phyloP scores from a whole-genome alignment of 1,140 invertebrate genomes.

The Anagrus nilaparvatae region DNA sequence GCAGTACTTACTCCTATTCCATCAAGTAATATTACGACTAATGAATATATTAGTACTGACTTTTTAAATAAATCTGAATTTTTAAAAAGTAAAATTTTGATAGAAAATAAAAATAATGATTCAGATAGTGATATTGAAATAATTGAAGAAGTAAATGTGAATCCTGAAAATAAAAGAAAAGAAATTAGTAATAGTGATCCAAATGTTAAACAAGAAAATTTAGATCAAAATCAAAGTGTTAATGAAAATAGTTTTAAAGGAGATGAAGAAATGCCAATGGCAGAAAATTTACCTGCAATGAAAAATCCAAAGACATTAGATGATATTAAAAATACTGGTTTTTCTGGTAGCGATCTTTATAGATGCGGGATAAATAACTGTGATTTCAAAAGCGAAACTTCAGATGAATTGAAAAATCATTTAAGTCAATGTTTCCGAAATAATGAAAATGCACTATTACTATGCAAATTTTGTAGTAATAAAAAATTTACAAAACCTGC shows the following conservation, averaged over 20 bases:
- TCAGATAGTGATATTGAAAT: constrained; percentile 36
- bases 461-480: constrained; percentile 32
- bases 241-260: too few relatives aligned
- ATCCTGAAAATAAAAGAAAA: too few relatives aligned
- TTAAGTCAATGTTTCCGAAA: constrained; percentile 34
- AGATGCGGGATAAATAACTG: constrained; percentile 42
- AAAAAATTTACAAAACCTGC: constrained; percentile 33
- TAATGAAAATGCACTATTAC: constrained; percentile 13
- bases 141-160: constrained; percentile 22
- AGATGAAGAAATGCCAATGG: neutral
- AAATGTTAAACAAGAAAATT: too few relatives aligned
- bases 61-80: constrained; percentile 29
- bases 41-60: constrained; percentile 33
- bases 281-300: neutral
- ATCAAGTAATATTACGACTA: too few relatives aligned
- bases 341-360: constrained; percentile 38
- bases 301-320: constrained; percentile 22
- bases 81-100: too few relatives aligned
- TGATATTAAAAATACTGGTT: constrained; percentile 34
- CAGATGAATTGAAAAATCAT: constrained; percentile 38
- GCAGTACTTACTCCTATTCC: too few relatives aligned
- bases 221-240: too few relatives aligned
- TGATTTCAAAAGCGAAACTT: constrained; percentile 22
- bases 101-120: constrained; percentile 13
- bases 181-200: neutral